Conservation (phyloP, 2,888 invertebrate genomes). For the Limnephilus marmoratus region DNA sequence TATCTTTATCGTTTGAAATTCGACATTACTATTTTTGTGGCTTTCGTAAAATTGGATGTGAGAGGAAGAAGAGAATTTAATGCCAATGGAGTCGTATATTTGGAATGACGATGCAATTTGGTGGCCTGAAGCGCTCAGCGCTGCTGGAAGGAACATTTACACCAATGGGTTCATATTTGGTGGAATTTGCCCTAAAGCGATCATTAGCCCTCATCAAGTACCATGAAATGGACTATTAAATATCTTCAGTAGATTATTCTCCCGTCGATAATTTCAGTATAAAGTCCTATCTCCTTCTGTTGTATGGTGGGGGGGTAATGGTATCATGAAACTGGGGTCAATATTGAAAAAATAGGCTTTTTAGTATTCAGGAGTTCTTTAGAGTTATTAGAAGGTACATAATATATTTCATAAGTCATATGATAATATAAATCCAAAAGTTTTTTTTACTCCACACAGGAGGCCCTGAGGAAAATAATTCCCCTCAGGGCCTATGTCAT, state of each 20-base stretch:
- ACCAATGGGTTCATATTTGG: conserved; percentile 19
- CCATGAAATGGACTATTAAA: background rate
- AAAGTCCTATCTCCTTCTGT: background rate
- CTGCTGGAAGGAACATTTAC: background rate
- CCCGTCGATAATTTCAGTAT: background rate
- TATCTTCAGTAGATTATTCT: background rate
- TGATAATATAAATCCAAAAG: no score
- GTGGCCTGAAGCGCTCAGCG: background rate
- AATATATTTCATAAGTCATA: no score
- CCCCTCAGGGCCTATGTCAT: no score
- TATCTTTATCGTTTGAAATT: conserved; percentile 59
- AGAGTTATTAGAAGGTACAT: no score
- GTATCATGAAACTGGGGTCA: background rate
- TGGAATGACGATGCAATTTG: conserved; percentile 25
- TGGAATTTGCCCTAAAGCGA: conserved; percentile 7
- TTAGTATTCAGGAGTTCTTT: no score
- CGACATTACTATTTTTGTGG: conserved; percentile 56
- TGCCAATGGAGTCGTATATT: conserved; percentile 34
- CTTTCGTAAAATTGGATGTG: conserved; percentile 54
- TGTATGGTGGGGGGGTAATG: background rate
- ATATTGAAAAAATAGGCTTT: background rate
- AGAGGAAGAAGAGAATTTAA: conserved; percentile 31
- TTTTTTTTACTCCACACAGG: no score
- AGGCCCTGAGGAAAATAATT: no score
- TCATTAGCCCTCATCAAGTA: conserved; percentile 9